phyloP scores from a whole-genome alignment of 2,888 invertebrate species.

The Scaptomyza reducta region DNA sequence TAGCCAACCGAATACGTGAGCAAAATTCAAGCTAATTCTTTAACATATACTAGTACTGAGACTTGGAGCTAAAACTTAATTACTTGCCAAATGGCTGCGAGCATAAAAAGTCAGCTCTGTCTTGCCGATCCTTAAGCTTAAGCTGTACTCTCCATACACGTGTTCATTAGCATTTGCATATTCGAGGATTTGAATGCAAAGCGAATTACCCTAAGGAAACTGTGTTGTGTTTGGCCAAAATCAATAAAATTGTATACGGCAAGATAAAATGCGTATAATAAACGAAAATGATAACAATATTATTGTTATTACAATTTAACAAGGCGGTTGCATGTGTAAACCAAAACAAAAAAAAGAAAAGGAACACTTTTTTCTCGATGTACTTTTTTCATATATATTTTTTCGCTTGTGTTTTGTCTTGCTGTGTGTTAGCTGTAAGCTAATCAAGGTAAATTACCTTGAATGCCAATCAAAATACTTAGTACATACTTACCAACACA shows the following conservation, averaged over 20 bases:
- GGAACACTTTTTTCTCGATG: too few relatives aligned
- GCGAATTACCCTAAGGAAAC: conserved; percentile 11
- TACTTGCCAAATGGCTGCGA: background rate
- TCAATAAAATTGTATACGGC: conserved; percentile 26
- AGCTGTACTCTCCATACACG: background rate
- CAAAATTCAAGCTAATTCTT: background rate
- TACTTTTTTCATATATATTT: background rate
- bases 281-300: conserved; percentile 35
- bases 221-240: conserved; percentile 5
- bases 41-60: background rate
- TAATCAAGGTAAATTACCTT: conserved; percentile 40
- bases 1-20: background rate
- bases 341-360: background rate
- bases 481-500: background rate
- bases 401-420: background rate
- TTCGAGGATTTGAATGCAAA: conserved; percentile 11
- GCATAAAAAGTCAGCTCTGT: background rate
- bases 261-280: conserved; percentile 9
- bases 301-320: conserved; percentile 45
- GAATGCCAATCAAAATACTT: conserved; percentile 40
- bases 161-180: conserved; percentile 18
- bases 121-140: background rate
- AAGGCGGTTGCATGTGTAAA: conserved; percentile 18
- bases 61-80: background rate
- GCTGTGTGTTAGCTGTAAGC: conserved; percentile 20